A percentile compares a stretch with the other conserved stretches of the same genome.
These are phyloP conservation scores for Procambarus virginalis DNA, from an alignment of 1,140 invertebrate species.

Conservation along the genomic window DNA sequence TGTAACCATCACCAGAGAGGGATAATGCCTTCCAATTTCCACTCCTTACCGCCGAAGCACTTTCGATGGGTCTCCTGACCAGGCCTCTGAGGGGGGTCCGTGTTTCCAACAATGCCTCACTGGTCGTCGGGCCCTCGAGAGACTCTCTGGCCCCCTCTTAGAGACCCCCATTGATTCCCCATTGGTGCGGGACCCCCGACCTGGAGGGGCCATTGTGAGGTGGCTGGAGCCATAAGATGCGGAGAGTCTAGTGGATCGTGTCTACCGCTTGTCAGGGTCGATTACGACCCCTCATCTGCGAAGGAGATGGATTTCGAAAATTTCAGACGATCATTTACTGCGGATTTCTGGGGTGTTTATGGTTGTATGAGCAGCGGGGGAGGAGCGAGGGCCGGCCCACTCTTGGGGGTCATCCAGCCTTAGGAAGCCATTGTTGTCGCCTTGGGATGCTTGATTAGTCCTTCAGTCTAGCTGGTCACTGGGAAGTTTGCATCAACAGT, in stretches of 20 bases:
- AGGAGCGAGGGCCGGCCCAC: background rate
- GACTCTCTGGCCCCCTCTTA: background rate
- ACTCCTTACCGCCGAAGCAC: constrained; percentile 12
- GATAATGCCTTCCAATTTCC: constrained; percentile 45
- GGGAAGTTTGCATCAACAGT: constrained; percentile 27
- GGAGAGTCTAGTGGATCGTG: constrained; percentile 32
- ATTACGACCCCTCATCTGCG: background rate
- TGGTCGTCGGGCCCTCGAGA: constrained; percentile 38
- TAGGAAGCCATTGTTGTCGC: constrained; percentile 39
- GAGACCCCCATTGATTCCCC: background rate
- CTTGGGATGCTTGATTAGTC: constrained; percentile 47
- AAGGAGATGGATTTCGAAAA: constrained; percentile 10
- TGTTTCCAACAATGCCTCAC: constrained; percentile 28
- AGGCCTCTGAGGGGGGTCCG: constrained; percentile 15
- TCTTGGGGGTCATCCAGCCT: background rate
- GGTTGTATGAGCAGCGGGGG: constrained; percentile 41
- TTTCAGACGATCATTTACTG: constrained; percentile 42
- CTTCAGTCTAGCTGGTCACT: constrained; percentile 18
- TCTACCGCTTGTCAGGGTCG: constrained; percentile 32
- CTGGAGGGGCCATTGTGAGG: constrained; percentile 26
- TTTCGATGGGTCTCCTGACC: constrained; percentile 28
- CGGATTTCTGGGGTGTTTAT: constrained; percentile 48
- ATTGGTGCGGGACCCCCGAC: constrained; percentile 13
- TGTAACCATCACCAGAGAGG: constrained; percentile 24
- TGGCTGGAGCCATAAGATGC: background rate